Conservation (phyloP, 2,797 vertebrate species). For the Meda fulgida region DNA sequence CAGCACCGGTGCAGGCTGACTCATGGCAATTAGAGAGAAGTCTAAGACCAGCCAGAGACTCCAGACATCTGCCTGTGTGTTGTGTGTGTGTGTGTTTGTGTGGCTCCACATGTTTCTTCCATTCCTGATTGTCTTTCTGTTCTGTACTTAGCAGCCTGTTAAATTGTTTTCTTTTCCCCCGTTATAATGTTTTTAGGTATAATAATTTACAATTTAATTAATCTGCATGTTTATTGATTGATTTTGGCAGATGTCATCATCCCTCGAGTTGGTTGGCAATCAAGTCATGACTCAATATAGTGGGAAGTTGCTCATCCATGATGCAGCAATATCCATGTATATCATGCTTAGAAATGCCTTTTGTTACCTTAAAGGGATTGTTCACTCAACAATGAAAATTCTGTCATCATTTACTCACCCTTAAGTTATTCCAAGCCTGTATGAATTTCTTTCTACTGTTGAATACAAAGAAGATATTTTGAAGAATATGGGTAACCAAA, state of each 20-base stretch:
- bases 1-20: constrained; percentile 32
- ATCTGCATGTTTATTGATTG: not conserved
- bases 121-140: not conserved
- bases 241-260: not conserved
- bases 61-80: not conserved
- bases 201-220: not conserved
- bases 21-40: constrained; percentile 48
- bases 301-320: no score
- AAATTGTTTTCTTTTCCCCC: not conserved
- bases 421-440: no score
- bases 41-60: constrained; percentile 28
- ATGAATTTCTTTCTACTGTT: no score
- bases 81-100: not conserved
- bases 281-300: not conserved
- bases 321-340: not conserved
- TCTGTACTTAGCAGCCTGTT: not conserved
- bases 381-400: no score
- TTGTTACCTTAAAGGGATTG: not conserved
- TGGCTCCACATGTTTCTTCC: not conserved
- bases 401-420: no score
- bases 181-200: no score
- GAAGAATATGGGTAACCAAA: no score
- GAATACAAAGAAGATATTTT: no score
- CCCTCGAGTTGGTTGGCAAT: not conserved
- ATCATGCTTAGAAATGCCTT: not conserved